phyloP scores from a whole-genome alignment of 2,888 invertebrate genomes.

The Helobdella robusta region DNA sequence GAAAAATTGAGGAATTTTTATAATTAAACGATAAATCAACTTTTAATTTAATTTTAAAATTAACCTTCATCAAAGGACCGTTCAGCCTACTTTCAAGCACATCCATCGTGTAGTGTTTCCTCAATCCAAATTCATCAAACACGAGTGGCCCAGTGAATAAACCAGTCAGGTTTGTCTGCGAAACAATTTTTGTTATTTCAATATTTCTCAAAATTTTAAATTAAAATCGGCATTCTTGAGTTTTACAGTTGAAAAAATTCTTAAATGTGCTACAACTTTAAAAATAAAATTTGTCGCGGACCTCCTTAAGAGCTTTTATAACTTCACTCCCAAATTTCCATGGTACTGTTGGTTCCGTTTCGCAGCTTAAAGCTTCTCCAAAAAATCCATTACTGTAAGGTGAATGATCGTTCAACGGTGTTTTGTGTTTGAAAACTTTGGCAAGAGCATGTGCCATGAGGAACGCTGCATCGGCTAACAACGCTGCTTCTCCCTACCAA shows the following conservation, averaged over 20 bases:
- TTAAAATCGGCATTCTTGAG: background rate
- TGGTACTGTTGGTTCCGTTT: constrained; percentile 53
- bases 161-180: constrained; percentile 39
- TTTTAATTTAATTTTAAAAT: too few species aligned
- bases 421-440: too few species aligned
- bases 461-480: too few species aligned
- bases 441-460: too few species aligned
- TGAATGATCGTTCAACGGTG: too few species aligned
- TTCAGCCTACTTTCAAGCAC: constrained; percentile 40
- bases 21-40: too few species aligned
- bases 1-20: too few species aligned
- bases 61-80: constrained; percentile 33
- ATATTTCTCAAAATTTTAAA: background rate
- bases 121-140: constrained; percentile 40
- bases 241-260: background rate
- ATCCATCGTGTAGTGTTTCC: constrained; percentile 39
- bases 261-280: background rate
- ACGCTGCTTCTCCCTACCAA: too few species aligned
- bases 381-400: too few species aligned
- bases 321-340: constrained; percentile 27
- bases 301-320: constrained; percentile 26
- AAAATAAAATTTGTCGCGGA: background rate
- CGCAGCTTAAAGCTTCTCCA: constrained; percentile 28
- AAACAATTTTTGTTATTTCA: background rate
- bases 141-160: constrained; percentile 42